Evolutionary conservation across 2,888 invertebrate genomes (phyloP).

Genomic region (Leptopterna dolabrata): DNA sequence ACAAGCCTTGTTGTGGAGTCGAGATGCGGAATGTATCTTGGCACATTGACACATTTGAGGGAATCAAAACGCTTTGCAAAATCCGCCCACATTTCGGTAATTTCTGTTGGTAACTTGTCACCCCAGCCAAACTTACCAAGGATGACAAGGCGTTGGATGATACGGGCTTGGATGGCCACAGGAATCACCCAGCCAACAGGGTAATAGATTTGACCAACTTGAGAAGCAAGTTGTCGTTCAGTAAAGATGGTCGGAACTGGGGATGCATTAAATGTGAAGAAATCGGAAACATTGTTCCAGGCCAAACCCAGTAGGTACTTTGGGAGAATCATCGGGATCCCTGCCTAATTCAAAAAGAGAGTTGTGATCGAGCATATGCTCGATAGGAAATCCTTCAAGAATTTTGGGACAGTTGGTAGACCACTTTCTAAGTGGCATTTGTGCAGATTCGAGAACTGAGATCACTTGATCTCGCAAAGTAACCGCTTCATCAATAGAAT

Average conservation of each 20-base stretch:
- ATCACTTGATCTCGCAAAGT: not conserved
- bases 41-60: not conserved
- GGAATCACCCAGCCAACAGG: conserved; percentile 9
- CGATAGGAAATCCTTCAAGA: not conserved
- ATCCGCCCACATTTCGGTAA: not conserved
- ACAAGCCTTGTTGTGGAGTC: not conserved
- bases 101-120: not conserved
- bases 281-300: not conserved
- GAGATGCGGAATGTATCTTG: not conserved
- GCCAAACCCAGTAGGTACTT: conserved; percentile 8
- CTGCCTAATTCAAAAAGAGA: not conserved
- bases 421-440: conserved; percentile 13
- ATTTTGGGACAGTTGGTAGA: not conserved
- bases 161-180: not conserved
- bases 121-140: not conserved
- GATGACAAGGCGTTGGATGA: not conserved
- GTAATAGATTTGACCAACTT: conserved; percentile 23
- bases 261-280: not conserved
- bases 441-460: not conserved
- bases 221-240: conserved; percentile 4
- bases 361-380: not conserved
- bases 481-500: not conserved
- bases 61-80: not conserved
- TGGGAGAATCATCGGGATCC: not conserved
- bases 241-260: not conserved